Evolutionary conservation across 2,113 vertebrate species (phyloP), one percentile per base, ranked within the genome.

Genomic region (Litocranius walleri): DNA sequence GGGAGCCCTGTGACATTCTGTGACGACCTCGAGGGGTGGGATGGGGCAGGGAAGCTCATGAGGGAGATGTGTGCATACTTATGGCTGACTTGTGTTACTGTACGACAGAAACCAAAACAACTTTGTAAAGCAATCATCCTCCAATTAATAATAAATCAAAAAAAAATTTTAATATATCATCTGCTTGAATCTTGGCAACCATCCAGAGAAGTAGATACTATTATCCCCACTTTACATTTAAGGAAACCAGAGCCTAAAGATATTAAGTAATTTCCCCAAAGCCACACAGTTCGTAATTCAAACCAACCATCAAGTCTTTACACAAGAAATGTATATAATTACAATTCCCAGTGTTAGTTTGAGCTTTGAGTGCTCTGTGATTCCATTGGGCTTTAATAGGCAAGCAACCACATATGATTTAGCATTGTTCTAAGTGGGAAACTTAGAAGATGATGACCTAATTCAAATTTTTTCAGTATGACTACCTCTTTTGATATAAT

Each of bases 291-390:
- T 93, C 61, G 45, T 82, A 96, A 96, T 88, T 91, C 94, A 97
- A 95, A 94, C 85, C 67, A 91, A 64, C 88, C 50, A 57, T 94
- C 88, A 91, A 97, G 59, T 43, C 84, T 97, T 92, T 95, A 92
- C 77, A 64, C 29, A 82, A 97, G 92, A 91, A 95, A 95, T 88
- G 50, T 94, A 92, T 74, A 56, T 61, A 85, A 96, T 97, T 94
- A 74, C 54, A 94, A 64, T 17, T 85, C 30, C 50, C 61, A 25
- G 29, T 19, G 6, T 94, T 67, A 30, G 52, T 62, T 3, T 43
- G 56, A 92, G 21, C 54, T 93, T 71, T 90, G 59, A 90, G 57
- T 3, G 16, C 25, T 84, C 40, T 71, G 40, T 67, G 88, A 85
- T 33, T 74, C 87, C 56, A 50, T 0, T 45, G 74, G n/a, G 48